Percentiles rank a stretch among this genome's conserved stretches.
These are phyloP conservation scores for Reinhardtius hippoglossoides DNA, from an alignment of 2,113 vertebrate species.

Conservation along the genomic window DNA sequence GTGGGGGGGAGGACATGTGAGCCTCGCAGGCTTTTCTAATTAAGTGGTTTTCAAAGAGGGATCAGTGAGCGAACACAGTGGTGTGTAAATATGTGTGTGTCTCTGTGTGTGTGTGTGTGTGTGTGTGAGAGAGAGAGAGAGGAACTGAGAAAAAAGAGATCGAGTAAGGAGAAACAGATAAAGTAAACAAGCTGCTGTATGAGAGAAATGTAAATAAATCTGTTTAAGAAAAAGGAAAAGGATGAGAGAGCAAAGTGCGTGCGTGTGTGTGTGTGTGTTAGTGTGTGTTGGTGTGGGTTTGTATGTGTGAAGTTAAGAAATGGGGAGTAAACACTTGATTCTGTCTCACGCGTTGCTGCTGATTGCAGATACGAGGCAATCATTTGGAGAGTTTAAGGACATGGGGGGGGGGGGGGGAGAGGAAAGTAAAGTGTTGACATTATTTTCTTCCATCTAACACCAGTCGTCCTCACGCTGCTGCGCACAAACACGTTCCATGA, in stretches of 20 bases:
- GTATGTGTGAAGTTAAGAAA: not conserved
- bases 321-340: conserved; percentile 53
- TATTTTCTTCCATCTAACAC: conserved; percentile 33
- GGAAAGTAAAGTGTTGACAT: conserved; percentile 38
- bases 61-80: conserved; percentile 51
- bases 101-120: not conserved
- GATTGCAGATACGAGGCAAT: conserved; percentile 32
- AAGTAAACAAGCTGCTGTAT: conserved; percentile 66
- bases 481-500: no score
- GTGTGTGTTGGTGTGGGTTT: not conserved
- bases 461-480: not conserved
- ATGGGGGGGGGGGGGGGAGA: not conserved
- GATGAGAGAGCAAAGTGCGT: conserved; percentile 6
- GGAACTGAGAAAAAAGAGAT: not conserved
- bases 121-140: not conserved
- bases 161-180: conserved; percentile 41
- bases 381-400: conserved; percentile 40
- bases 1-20: conserved; percentile 2
- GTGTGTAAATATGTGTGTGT: conserved; percentile 53
- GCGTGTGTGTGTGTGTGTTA: conserved; percentile 2
- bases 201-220: conserved; percentile 60
- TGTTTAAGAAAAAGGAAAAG: conserved; percentile 25
- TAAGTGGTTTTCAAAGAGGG: conserved; percentile 68
- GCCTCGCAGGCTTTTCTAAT: conserved; percentile 65
- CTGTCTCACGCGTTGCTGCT: conserved; percentile 31